Conservation (phyloP, 2,113 vertebrate species). For the Etheostoma spectabile region DNA sequence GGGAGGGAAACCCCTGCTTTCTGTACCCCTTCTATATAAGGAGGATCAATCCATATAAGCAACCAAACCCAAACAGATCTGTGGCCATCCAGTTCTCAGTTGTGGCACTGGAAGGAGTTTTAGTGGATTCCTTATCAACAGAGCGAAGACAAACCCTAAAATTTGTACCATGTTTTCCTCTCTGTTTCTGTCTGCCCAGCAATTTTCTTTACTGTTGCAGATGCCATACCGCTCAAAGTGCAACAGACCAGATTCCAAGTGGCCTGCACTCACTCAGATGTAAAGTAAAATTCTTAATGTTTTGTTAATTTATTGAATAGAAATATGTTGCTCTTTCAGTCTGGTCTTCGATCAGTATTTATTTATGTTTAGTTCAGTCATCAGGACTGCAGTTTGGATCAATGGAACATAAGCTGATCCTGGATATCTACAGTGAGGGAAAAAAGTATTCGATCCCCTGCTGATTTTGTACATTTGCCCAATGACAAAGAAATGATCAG, state of each 20-base stretch:
- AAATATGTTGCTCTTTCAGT: constrained; percentile 1
- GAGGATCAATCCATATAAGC: constrained; percentile 46
- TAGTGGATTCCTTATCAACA: constrained; percentile 38
- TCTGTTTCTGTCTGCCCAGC: constrained; percentile 58
- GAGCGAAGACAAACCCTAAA: constrained; percentile 62
- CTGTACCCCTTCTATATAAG: constrained; percentile 46
- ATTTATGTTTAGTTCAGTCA: constrained; percentile 50
- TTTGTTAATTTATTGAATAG: constrained; percentile 23
- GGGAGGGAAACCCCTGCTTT: constrained; percentile 42
- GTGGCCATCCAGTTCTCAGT: constrained; percentile 56
- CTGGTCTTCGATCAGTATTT: constrained; percentile 12
- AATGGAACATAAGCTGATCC: constrained; percentile 7
- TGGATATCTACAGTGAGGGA: neutral
- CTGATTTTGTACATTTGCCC: too few relatives aligned
- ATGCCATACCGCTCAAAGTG: constrained; percentile 50
- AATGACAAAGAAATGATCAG: too few relatives aligned
- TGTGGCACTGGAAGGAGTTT: constrained; percentile 61
- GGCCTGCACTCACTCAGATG: constrained; percentile 8
- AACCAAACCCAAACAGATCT: constrained; percentile 59
- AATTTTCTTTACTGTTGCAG: constrained; percentile 59
- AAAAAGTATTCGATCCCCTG: too few relatives aligned
- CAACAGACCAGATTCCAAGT: constrained; percentile 40
- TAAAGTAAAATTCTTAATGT: constrained; percentile 27
- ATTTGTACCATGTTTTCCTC: constrained; percentile 58
- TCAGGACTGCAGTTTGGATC: constrained; percentile 35